Evolutionary conservation across 1,140 invertebrate genomes (phyloP), one percentile per base, ranked within the genome.

Genomic region (Phortica variegata): DNA sequence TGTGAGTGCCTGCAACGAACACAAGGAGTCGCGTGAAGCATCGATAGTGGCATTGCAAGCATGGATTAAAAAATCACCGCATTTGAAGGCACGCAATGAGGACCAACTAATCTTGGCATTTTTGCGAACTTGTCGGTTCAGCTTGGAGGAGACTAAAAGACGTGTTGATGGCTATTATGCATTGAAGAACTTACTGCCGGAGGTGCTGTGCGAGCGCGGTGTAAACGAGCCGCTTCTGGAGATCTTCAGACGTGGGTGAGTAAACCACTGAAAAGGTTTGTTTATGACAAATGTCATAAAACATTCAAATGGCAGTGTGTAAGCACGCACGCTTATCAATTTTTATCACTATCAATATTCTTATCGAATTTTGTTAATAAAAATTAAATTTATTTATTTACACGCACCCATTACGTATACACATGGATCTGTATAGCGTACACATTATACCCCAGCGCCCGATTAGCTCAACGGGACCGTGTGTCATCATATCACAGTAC

Each of bases 101-200:
- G 82, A 85, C 52, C 81, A 82, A 55, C 80, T 81, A 60, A 50
- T 87, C 6, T 52, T 84, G 32, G 77, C 77, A 29, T 85, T 85
- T 62, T 71, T 87, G 29, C 78, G 85, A 2, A 82, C 84, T 31
- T 83, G 82, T 55, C 87, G 87, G 61, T 85, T 82, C 63, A 86
- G 84, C 54, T 69, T 86, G 51, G 82, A 86, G 70, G 77, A 78
- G 55, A 80, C 81, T 4, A 86, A 86, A 62, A 66, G 81, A 52
- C 85, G 84, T 54, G 52, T 86, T 2, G 85, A 86, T 51, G 79
- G 81, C 72, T 85, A 79, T 65, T 85, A 85, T 55, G 81, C 83
- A 2, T 65, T 85, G 36, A 77, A 78, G 55, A 76, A 75, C 12
- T 60, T 79, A 7, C 75, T 83, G 16, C 84, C 85, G 1, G 85